A percentile compares a stretch with the other conserved stretches of the same genome.
These are phyloP conservation scores for Luperina nickerlii DNA, from an alignment of 2,888 invertebrate genomes.

Conservation along the genomic window DNA sequence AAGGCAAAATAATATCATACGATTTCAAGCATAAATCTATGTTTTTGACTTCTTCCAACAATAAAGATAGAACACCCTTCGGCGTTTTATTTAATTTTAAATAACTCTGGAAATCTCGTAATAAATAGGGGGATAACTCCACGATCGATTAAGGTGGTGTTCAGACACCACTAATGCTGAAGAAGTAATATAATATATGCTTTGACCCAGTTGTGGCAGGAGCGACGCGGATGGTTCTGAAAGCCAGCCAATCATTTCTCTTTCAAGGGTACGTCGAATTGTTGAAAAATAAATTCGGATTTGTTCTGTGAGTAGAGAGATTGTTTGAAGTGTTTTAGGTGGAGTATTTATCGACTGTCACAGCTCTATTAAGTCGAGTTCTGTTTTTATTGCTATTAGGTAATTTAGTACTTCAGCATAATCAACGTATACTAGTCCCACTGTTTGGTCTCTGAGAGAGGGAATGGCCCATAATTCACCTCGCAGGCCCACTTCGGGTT, in stretches of 20 bases:
- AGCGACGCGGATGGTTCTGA: slow-evolving; percentile 33
- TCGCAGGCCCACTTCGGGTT: background rate
- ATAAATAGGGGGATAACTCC: slow-evolving; percentile 13
- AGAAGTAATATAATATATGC: slow-evolving; percentile 34
- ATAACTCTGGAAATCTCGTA: slow-evolving; percentile 1
- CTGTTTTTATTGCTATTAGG: background rate
- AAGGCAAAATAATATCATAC: background rate
- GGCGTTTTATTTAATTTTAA: slow-evolving; percentile 11
- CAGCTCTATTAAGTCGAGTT: background rate
- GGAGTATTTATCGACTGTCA: background rate
- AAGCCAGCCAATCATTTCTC: slow-evolving; percentile 49
- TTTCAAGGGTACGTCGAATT: slow-evolving; percentile 36
- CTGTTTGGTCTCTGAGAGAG: background rate
- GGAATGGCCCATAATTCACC: background rate
- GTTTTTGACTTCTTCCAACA: background rate
- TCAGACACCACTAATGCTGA: slow-evolving; percentile 18
- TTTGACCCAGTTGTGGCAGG: slow-evolving; percentile 41
- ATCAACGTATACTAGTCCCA: background rate
- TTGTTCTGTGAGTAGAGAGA: background rate
- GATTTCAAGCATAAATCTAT: background rate
- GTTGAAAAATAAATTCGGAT: slow-evolving; percentile 37
- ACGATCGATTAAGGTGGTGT: slow-evolving; percentile 46
- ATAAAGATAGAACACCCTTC: background rate
- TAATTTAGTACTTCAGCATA: background rate
- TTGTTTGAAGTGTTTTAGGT: background rate